Conservation (phyloP, 2,888 invertebrate species). For the Agonopterix heracliana region DNA sequence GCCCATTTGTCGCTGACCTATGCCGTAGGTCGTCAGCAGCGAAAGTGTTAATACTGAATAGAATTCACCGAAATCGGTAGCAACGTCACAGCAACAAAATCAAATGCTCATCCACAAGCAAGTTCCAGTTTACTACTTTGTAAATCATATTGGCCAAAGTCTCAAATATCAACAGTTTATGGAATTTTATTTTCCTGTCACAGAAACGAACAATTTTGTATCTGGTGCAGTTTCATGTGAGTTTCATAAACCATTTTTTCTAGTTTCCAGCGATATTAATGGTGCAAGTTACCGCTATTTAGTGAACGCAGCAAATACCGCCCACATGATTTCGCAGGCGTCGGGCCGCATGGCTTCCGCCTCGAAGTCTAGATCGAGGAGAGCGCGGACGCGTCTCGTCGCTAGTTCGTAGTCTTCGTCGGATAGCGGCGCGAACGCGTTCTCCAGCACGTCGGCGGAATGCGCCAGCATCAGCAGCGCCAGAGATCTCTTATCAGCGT, state of each 20-base stretch:
- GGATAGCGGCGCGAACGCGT: slow-evolving; percentile 98
- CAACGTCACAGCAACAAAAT: no score
- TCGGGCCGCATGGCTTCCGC: slow-evolving; percentile 94
- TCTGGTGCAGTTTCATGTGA: neutral
- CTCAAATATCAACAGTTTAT: no score
- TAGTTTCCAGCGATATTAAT: slow-evolving; percentile 25
- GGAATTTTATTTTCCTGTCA: no score
- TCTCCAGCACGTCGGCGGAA: slow-evolving; percentile 98
- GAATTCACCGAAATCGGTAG: neutral
- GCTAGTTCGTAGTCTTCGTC: slow-evolving; percentile 99
- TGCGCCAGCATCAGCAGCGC: slow-evolving; percentile 97
- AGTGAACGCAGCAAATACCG: slow-evolving; percentile 98
- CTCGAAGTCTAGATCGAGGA: slow-evolving; percentile 98
- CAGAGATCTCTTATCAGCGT: slow-evolving; percentile 96
- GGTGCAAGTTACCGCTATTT: slow-evolving; percentile 81
- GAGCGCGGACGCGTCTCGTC: slow-evolving; percentile 96
- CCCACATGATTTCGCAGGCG: slow-evolving; percentile 97
- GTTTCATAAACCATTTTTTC: slow-evolving; percentile 3
- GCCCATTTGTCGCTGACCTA: no score
- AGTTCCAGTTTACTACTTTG: no score
- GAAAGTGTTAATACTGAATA: neutral
- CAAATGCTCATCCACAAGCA: no score
- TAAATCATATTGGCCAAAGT: no score
- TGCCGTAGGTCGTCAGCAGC: no score
- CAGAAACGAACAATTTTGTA: neutral